phyloP scores from a whole-genome alignment of 2,888 invertebrate species.

The Rhorus exstirpatorius region DNA sequence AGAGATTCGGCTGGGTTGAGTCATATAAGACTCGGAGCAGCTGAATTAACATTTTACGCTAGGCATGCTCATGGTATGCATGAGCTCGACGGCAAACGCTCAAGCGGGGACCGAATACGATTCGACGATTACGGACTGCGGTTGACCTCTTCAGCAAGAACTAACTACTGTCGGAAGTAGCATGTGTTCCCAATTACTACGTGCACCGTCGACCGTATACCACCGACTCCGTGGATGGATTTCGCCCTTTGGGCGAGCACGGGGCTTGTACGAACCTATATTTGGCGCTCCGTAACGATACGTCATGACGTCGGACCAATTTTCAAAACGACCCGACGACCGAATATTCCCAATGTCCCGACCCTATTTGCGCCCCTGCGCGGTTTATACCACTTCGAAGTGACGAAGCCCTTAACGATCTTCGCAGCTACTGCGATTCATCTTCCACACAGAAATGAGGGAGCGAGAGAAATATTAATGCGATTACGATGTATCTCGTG shows the following conservation, averaged over 20 bases:
- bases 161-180: constrained; percentile 66
- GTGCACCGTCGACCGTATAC: constrained; percentile 48
- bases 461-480: no score
- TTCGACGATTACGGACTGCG: constrained; percentile 62
- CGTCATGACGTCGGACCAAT: constrained; percentile 21
- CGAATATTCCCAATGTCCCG: constrained; percentile 6
- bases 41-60: constrained; percentile 58
- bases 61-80: constrained; percentile 19
- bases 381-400: no score
- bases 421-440: no score
- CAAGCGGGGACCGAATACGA: constrained; percentile 49
- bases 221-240: constrained; percentile 12
- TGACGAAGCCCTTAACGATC: no score
- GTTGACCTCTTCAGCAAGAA: constrained; percentile 68
- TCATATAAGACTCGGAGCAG: constrained; percentile 45
- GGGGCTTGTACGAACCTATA: constrained; percentile 22
- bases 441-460: no score
- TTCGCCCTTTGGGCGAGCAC: constrained; percentile 12
- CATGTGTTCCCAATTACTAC: constrained; percentile 68
- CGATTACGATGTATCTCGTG: no score
- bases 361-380: constrained; percentile 16
- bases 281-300: background rate
- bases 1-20: constrained; percentile 15
- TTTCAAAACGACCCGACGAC: constrained; percentile 25
- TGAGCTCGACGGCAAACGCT: constrained; percentile 29